Conservation (phyloP, 2,797 vertebrate species). For the Sebastes umbrosus region DNA sequence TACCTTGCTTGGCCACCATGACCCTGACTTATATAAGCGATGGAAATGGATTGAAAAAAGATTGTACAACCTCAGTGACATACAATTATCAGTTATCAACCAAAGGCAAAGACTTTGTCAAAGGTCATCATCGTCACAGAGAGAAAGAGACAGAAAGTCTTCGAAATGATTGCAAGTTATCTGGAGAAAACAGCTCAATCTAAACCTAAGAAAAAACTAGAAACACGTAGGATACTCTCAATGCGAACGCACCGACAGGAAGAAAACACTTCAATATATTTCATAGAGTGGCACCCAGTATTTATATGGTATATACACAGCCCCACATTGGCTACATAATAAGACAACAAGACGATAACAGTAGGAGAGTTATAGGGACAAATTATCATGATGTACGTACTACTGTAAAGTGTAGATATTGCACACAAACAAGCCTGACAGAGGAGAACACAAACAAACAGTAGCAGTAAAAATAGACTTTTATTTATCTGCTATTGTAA, state of each 20-base stretch:
- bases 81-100: background rate
- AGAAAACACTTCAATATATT: background rate
- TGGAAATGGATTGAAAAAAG: background rate
- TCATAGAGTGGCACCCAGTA: background rate
- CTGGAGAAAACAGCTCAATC: background rate
- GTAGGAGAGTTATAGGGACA: background rate
- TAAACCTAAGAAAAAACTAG: background rate
- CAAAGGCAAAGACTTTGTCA: background rate
- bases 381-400: background rate
- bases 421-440: background rate
- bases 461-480: background rate
- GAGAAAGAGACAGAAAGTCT: background rate
- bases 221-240: background rate
- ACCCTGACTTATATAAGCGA: background rate
- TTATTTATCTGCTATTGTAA: background rate
- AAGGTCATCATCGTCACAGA: background rate
- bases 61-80: background rate
- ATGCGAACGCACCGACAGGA: background rate
- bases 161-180: background rate
- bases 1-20: background rate
- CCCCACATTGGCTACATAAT: background rate
- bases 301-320: background rate
- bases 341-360: background rate
- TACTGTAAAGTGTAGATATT: background rate
- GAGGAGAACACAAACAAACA: background rate